These are phyloP conservation scores for Corythoichthys intestinalis DNA, from an alignment of 2,113 vertebrate species.

Conservation along the genomic window DNA sequence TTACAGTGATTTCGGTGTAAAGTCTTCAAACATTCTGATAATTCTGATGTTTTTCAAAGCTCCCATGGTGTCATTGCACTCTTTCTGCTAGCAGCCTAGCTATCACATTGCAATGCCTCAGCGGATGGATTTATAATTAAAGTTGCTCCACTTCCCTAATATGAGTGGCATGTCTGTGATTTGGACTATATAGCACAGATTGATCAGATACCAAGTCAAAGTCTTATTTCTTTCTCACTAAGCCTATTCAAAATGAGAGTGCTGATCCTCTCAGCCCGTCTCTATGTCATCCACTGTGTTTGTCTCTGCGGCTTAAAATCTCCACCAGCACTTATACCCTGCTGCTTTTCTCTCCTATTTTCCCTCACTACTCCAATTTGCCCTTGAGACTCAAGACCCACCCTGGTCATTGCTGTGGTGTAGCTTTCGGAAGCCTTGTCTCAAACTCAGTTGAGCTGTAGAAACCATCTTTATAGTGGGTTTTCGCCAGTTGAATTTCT, in stretches of 20 bases:
- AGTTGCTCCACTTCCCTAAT: constrained; percentile 52
- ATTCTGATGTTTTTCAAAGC: constrained; percentile 41
- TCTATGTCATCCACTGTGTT: constrained; percentile 13
- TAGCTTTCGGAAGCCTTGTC: not conserved
- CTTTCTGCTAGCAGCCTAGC: constrained; percentile 1
- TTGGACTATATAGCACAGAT: constrained; percentile 43
- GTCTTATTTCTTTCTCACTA: constrained; percentile 45
- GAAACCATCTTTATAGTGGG: not conserved
- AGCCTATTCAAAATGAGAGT: constrained; percentile 55
- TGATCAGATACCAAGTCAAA: constrained; percentile 54
- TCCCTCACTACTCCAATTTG: not conserved
- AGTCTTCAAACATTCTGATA: constrained; percentile 53
- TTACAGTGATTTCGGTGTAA: constrained; percentile 36
- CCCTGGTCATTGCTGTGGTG: not conserved
- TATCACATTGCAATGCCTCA: constrained; percentile 30
- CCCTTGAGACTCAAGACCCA: not conserved
- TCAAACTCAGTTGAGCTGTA: not conserved
- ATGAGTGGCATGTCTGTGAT: constrained; percentile 52
- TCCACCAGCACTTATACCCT: constrained; percentile 1
- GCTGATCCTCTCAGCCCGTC: constrained; percentile 33
- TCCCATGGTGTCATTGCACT: constrained; percentile 36
- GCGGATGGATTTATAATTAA: constrained; percentile 65
- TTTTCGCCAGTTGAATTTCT: constrained; percentile 7
- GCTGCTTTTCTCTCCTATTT: constrained; percentile 2
- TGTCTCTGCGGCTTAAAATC: constrained; percentile 30